Evolutionary conservation across 2,888 invertebrate species (phyloP).

Genomic region (Allolobophora icterica): DNA sequence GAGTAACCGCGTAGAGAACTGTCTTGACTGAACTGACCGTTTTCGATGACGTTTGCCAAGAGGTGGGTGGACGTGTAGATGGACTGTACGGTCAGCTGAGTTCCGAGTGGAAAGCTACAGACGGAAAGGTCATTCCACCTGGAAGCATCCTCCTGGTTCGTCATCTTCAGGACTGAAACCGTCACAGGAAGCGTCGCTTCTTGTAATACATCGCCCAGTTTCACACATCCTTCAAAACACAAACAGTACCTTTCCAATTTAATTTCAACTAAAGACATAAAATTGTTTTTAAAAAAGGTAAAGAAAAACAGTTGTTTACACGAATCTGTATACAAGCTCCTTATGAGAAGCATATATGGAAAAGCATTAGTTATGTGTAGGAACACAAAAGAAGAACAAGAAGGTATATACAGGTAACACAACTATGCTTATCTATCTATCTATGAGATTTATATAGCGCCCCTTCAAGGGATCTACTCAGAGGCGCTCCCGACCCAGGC

Average conservation of each 20-base stretch:
- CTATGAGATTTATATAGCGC: no score
- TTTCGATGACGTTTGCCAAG: constrained; percentile 19
- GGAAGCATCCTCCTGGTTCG: neutral
- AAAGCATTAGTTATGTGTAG: no score
- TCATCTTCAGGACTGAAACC: neutral
- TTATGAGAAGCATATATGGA: no score
- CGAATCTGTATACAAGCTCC: no score
- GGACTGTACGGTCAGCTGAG: constrained; percentile 19
- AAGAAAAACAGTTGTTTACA: no score
- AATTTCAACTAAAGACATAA: no score
- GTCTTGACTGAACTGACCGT: neutral
- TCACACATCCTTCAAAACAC: neutral
- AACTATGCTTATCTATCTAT: no score
- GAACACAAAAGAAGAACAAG: no score
- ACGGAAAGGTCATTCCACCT: neutral
- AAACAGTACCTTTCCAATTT: neutral
- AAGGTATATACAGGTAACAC: no score
- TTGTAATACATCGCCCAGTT: neutral
- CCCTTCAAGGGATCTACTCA: no score
- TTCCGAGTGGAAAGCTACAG: neutral
- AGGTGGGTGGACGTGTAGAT: neutral
- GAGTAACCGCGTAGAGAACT: neutral
- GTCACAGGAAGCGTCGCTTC: neutral
- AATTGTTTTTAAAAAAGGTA: no score
- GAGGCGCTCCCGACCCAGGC: no score